Conservation (phyloP, 2,888 invertebrate genomes). For the Blera fallax region DNA sequence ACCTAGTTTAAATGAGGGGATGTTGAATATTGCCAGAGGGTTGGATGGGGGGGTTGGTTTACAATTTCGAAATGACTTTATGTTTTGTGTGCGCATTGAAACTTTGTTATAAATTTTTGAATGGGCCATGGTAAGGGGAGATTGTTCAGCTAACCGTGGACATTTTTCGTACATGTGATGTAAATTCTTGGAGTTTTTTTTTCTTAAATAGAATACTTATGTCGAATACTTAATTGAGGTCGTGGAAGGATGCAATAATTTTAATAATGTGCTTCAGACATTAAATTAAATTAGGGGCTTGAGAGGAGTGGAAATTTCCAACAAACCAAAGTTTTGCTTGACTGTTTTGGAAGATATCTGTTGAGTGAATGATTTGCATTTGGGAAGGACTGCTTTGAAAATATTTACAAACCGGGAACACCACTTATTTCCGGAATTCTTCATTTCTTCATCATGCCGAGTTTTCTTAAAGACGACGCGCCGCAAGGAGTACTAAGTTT, state of each 20-base stretch:
- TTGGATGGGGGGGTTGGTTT: background rate
- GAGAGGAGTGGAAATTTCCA: constrained; percentile 4
- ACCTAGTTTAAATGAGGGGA: constrained; percentile 55
- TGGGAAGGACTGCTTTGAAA: background rate
- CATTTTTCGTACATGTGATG: constrained; percentile 17
- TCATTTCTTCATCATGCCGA: too few species aligned
- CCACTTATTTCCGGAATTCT: too few species aligned
- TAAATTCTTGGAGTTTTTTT: background rate
- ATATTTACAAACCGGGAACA: too few species aligned
- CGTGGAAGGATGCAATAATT: constrained; percentile 15
- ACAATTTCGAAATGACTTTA: constrained; percentile 43
- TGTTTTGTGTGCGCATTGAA: constrained; percentile 44
- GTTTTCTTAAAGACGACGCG: too few species aligned
- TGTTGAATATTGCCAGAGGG: background rate
- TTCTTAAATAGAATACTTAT: background rate
- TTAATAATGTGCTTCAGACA: constrained; percentile 14
- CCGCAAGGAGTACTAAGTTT: too few species aligned
- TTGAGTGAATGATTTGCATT: background rate
- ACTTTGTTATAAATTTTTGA: constrained; percentile 31
- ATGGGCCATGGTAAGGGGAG: background rate
- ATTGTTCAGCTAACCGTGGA: background rate
- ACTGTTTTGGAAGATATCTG: background rate
- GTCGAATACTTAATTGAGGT: background rate
- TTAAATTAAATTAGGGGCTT: constrained; percentile 41
- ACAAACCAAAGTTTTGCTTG: constrained; percentile 30